Evolutionary conservation across 2,797 vertebrate species (phyloP), one percentile per base, ranked within the genome.

Genomic region (Gymnothorax reevesii): DNA sequence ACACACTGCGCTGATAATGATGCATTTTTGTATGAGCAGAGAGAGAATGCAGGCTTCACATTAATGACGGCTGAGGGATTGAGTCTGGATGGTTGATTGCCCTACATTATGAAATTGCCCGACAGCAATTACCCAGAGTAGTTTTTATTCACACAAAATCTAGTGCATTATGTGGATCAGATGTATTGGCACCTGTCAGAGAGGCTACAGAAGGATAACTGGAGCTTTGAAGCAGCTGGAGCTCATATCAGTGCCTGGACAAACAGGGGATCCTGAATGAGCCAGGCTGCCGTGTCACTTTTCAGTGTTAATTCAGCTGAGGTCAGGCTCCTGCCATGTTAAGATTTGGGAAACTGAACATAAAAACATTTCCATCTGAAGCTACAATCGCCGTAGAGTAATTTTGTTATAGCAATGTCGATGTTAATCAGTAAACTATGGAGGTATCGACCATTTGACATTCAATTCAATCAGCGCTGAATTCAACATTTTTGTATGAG

Each of bases 111-210:
- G 83, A 87, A 87, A 89, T 88, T 87, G 20, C 75, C 80, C 75
- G 87, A 86, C 66, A 80, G 88, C 84, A 20, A 79, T 85, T 89
- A 88, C 60, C 62, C 75, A 69, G 89, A 86, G 87, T 88, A 55
- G 20, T 80, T 80, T 55, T 80, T 79, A 54, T 80, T n/a, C 54
- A 54, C 52, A 55, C 52, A 71, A 49, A 69, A 73, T 88, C 77
- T 89, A 85, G 82, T 83, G 69, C n/a, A 71, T 83, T 49, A 55
- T 60, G 83, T 57, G 73, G 80, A 87, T 86, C 20, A 54, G 88
- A 85, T 89, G 89, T 82, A 22, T 89, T 86, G 89, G 89, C 83
- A 3, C 77, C 55, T 15, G 62, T 89, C 77, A 82, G 85, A 87
- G 55, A 62, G 77, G 49, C 54, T 25, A 87, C 27, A 60, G 4